phyloP scores from a whole-genome alignment of 2,888 invertebrate species.

The Creontiades dilutus region DNA sequence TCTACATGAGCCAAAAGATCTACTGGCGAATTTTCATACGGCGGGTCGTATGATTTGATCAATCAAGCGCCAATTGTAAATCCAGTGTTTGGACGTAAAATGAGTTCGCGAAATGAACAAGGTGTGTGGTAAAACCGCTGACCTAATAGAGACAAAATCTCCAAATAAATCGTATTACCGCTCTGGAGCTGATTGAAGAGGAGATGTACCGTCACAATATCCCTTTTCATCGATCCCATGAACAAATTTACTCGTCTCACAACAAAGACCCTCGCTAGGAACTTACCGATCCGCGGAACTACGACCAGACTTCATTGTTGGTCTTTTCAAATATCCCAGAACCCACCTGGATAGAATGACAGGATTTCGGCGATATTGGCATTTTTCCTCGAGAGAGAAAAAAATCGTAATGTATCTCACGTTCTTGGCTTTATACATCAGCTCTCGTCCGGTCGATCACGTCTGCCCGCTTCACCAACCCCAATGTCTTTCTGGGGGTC shows the following conservation, averaged over 20 bases:
- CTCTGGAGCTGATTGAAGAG: not conserved
- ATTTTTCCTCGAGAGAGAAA: not conserved
- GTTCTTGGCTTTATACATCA: not conserved
- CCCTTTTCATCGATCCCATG: not conserved
- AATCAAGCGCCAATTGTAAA: no score
- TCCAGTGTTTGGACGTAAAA: no score
- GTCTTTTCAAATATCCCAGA: not conserved
- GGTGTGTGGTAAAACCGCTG: no score
- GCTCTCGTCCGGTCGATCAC: not conserved
- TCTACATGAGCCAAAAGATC: no score
- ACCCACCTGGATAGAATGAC: not conserved
- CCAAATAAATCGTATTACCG: no score
- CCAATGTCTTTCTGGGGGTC: not conserved
- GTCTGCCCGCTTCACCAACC: not conserved
- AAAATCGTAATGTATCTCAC: not conserved
- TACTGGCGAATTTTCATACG: no score
- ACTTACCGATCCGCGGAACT: not conserved
- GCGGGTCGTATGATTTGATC: no score
- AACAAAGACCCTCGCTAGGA: not conserved
- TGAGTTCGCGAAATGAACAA: no score
- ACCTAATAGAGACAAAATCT: no score
- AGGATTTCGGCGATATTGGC: slow-evolving; percentile 3
- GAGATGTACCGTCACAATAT: not conserved
- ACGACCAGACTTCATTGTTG: not conserved
- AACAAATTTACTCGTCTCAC: not conserved